Conservation (phyloP, 2,113 vertebrate species). For the Heloderma charlesbogerti region DNA sequence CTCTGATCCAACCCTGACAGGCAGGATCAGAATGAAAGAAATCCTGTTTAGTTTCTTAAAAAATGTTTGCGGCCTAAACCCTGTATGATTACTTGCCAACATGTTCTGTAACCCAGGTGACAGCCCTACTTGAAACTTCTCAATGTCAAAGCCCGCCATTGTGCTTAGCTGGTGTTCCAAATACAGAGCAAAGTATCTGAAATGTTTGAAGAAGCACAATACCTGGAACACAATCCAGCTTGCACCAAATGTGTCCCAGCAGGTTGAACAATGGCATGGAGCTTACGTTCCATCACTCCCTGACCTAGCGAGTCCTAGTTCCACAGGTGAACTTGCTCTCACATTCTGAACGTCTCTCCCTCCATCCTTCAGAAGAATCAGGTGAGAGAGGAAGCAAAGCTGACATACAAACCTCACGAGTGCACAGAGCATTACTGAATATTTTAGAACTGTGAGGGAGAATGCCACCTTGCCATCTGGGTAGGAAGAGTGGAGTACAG, state of each 20-base stretch:
- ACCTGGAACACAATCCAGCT: background rate
- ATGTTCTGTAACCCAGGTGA: background rate
- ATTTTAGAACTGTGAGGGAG: background rate
- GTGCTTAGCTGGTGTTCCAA: background rate
- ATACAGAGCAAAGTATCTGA: background rate
- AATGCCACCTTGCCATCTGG: background rate
- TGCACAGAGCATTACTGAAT: background rate
- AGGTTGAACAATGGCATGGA: background rate
- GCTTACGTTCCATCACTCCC: background rate
- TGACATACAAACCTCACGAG: background rate
- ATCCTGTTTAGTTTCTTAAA: background rate
- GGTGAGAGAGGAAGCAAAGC: background rate
- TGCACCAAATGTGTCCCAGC: background rate
- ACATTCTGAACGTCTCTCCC: fast-evolving
- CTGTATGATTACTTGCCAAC: background rate
- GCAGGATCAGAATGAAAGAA: background rate
- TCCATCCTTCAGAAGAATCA: background rate
- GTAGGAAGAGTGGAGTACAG: background rate
- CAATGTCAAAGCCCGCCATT: background rate
- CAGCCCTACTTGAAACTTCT: background rate
- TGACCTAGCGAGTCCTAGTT: fast-evolving
- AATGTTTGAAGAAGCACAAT: background rate
- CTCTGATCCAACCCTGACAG: too few relatives aligned
- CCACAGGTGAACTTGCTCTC: background rate
- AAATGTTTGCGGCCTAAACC: background rate